Base-by-base conservation (phyloP, 2,888 invertebrate genomes). In the Acronicta psi region DNA sequence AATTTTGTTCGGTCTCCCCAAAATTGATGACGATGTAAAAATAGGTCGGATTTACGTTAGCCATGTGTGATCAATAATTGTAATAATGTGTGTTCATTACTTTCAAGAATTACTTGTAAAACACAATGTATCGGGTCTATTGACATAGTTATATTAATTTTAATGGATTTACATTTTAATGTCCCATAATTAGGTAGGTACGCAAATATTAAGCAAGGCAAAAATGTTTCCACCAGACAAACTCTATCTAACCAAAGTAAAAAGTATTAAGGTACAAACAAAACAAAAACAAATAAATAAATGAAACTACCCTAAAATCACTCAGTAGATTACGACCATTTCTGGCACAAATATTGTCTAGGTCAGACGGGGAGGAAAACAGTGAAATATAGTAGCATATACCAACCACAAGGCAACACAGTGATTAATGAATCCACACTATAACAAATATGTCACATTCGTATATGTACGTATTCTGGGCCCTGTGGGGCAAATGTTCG, bases 341-440 rank as follows among this genome's bases (percentile, higher is more conserved):
- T 80, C 77, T 83, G 83, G 85, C 81, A 81, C 79, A 83, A 84
- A 84, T 83, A 77, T 72, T 81, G 77, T 76, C 74, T 79, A 76
- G 79, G 77, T 77, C 69, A 67, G 65, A 66, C 61, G 75, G 71
- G 72, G 73, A 73, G 74, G 79, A 78, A 85, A 85, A 83, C 69
- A 76, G 66, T 68, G 63, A 75, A 79, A 82, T 79, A 79, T 73
- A 75, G 71, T 17, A 64, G 54, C 69, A 69, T 75, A 71, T 74
- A 78, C 75, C 76, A 80, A 73, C 79, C 79, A 75, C 79, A 78
- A 80, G 65, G 71, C 56, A 65, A 79, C 74, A 49, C 66, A 65
- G 82, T 89, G 89, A 90, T 90, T 89, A 90, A 90, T 90, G 87
- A 85, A 73, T 77, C 79, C 80, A 62, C 79, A 79, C 83, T 82